A percentile compares a stretch with the other conserved stretches of the same genome.
Evolutionary conservation across 2,113 vertebrate species (phyloP).

Genomic region (Lepidiolamprologus cunningtoni): DNA sequence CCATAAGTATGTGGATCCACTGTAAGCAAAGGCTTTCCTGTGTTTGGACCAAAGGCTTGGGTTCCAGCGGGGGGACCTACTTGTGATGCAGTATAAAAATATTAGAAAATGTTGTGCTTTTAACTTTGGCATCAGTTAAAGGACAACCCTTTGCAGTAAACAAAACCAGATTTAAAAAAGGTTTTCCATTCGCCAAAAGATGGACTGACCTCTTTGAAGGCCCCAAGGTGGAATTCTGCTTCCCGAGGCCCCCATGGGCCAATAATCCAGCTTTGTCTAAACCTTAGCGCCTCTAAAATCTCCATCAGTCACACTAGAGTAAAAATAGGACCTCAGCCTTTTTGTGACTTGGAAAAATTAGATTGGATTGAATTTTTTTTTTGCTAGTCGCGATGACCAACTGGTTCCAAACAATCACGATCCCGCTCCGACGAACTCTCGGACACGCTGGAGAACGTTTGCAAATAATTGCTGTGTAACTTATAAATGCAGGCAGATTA

Average conservation of each 20-base stretch:
- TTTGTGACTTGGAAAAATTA: rapidly evolving
- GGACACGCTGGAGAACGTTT: rapidly evolving
- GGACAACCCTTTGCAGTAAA: not conserved
- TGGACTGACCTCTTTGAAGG: not conserved
- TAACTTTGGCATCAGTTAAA: not conserved
- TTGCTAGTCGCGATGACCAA: not conserved
- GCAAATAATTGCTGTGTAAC: not conserved
- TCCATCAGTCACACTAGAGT: not conserved
- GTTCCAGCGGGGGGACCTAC: not conserved
- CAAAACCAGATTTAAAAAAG: not conserved
- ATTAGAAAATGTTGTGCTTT: not conserved
- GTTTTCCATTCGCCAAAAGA: not conserved
- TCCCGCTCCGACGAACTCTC: rapidly evolving
- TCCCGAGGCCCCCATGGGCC: not conserved
- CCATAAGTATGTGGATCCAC: not conserved
- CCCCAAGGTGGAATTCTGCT: not conserved
- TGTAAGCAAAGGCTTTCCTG: not conserved
- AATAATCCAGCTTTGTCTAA: not conserved
- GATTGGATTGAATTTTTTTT: not conserved
- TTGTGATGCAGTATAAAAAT: not conserved
- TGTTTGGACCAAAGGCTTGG: not conserved
- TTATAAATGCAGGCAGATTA: not conserved
- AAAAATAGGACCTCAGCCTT: not conserved
- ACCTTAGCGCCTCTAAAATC: not conserved
- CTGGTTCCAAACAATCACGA: not conserved